A percentile compares a stretch with the other conserved stretches of the same genome.
phyloP scores from a whole-genome alignment of 2,113 vertebrate genomes.

The Cygnus buccinator region DNA sequence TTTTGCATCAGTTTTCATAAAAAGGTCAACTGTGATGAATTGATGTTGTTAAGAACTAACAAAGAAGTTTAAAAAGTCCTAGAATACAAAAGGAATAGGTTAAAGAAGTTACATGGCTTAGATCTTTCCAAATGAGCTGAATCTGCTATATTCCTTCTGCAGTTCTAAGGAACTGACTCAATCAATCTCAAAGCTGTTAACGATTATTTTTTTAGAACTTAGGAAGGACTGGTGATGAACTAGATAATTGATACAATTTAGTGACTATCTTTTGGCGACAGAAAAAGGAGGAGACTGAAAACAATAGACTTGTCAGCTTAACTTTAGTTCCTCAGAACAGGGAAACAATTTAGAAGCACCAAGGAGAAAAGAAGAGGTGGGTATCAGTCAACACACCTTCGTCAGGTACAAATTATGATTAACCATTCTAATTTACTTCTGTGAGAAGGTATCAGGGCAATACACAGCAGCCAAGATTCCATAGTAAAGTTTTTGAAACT shows the following conservation, averaged over 20 bases:
- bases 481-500: not conserved
- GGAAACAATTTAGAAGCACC: conserved; percentile 5
- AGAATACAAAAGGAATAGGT: conserved; percentile 6
- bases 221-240: not conserved
- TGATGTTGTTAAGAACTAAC: not conserved
- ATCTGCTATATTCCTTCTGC: not conserved
- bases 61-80: not conserved
- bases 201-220: not conserved
- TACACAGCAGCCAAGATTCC: not conserved
- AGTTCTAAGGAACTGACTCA: not conserved
- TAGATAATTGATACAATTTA: not conserved
- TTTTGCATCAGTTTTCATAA: conserved; percentile 22
- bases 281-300: not conserved
- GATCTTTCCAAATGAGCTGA: not conserved
- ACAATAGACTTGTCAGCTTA: not conserved
- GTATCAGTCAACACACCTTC: not conserved
- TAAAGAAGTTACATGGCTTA: not conserved
- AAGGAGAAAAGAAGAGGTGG: not conserved
- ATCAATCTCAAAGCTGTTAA: conserved; percentile 39
- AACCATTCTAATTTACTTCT: not conserved
- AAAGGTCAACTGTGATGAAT: conserved; percentile 35
- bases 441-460: not conserved
- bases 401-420: not conserved
- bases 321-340: conserved; percentile 14
- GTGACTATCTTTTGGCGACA: not conserved